Conservation (phyloP, 2,797 vertebrate species). For the Graptemys geographica region DNA sequence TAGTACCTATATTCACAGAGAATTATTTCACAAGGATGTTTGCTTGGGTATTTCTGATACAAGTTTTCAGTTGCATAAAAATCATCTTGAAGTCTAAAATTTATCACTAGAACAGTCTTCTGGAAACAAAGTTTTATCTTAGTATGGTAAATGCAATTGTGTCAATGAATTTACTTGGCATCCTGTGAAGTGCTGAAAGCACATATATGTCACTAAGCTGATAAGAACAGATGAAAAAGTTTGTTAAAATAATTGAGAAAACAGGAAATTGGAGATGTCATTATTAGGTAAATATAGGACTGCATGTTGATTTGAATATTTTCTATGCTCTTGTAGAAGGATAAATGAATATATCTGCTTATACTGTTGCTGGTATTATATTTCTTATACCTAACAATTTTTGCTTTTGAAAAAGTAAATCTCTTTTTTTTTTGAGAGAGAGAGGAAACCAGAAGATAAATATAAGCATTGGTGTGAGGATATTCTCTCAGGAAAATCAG, state of each 20-base stretch:
- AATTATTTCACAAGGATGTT: conserved; percentile 27
- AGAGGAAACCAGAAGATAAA: conserved; percentile 18
- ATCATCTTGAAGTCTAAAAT: conserved; percentile 4
- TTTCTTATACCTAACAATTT: conserved; percentile 53
- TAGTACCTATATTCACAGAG: conserved; percentile 3
- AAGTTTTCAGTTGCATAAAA: neutral
- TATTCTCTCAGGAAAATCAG: conserved; percentile 29
- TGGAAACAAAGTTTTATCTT: conserved; percentile 79
- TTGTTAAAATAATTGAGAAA: conserved; percentile 62
- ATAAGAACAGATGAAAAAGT: conserved; percentile 61
- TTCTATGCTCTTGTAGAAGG: neutral
- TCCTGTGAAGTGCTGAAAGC: conserved; percentile 65
- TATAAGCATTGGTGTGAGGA: neutral
- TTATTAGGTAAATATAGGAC: conserved; percentile 13
- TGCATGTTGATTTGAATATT: conserved; percentile 28
- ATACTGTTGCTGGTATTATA: neutral
- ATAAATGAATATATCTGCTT: neutral
- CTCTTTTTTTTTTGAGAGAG: neutral
- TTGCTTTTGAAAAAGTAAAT: conserved; percentile 46
- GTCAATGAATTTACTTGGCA: conserved; percentile 59
- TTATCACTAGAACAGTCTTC: conserved; percentile 47
- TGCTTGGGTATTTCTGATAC: neutral
- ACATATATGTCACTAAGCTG: conserved; percentile 20
- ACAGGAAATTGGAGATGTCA: conserved; percentile 37
- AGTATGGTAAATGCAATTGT: conserved; percentile 58